These are phyloP conservation scores for Oophaga pumilio DNA, from an alignment of 2,113 vertebrate genomes.

Conservation along the genomic window DNA sequence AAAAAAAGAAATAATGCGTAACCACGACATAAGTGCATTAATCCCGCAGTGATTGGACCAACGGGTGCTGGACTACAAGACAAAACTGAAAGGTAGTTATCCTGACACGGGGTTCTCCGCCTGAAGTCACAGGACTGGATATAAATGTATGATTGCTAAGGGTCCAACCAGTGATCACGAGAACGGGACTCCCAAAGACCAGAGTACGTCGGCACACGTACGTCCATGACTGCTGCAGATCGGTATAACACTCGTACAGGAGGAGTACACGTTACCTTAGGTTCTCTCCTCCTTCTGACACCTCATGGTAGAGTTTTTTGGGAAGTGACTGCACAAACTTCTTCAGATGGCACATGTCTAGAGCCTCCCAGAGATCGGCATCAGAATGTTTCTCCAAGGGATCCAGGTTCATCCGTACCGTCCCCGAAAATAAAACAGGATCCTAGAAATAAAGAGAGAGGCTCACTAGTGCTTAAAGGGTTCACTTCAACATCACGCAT, in stretches of 20 bases:
- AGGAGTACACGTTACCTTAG: conserved; percentile 63
- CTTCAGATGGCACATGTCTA: conserved; percentile 70
- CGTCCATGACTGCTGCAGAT: background rate
- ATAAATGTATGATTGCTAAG: no score
- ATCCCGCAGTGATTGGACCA: background rate
- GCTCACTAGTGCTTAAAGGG: background rate
- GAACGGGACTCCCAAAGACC: no score
- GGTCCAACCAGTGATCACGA: no score
- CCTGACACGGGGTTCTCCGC: no score
- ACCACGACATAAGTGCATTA: background rate
- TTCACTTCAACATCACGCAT: no score
- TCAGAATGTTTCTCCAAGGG: conserved; percentile 66
- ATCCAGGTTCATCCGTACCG: conserved; percentile 69
- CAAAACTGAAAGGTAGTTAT: background rate
- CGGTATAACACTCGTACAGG: background rate
- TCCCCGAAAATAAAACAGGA: conserved; percentile 70
- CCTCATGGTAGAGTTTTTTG: conserved; percentile 67
- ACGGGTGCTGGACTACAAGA: background rate
- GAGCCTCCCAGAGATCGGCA: conserved; percentile 66
- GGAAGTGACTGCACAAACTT: conserved; percentile 68
- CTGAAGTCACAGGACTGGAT: no score
- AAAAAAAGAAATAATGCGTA: conserved; percentile 1
- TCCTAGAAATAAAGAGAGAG: conserved; percentile 58
- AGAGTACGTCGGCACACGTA: no score
- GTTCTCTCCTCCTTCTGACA: conserved; percentile 69